Percentiles rank a stretch among this genome's conserved stretches.
Conservation (phyloP, 2,888 invertebrate genomes). For the Opisthograptis luteolata region DNA sequence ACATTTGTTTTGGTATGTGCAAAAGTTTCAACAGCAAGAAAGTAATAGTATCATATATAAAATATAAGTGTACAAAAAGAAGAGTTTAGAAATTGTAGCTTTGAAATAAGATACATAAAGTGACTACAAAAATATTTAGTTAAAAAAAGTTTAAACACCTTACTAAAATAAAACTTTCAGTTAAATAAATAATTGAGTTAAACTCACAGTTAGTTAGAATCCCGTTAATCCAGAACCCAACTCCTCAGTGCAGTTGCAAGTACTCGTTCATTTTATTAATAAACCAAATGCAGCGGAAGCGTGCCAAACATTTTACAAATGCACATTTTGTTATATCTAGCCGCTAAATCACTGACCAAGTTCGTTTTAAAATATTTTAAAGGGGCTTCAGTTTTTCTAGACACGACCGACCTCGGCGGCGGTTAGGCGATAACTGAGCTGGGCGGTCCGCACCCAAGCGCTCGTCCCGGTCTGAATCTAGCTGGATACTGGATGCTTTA, state of each 20-base stretch:
- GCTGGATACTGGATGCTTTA: neutral
- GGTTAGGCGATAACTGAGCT: constrained; percentile 23
- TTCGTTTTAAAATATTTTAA: constrained; percentile 1
- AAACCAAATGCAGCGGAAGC: constrained; percentile 38
- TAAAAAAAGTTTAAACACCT: neutral
- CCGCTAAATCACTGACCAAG: constrained; percentile 17
- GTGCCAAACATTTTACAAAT: constrained; percentile 46
- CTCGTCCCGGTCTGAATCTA: neutral
- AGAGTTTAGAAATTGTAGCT: too few species aligned
- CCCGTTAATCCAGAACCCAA: constrained; percentile 3
- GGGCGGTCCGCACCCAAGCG: constrained; percentile 4
- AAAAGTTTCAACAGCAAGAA: too few species aligned
- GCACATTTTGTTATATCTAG: constrained; percentile 29
- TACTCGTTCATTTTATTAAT: constrained; percentile 41
- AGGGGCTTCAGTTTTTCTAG: neutral
- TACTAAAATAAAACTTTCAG: too few species aligned
- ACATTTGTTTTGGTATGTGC: too few species aligned
- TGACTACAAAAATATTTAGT: too few species aligned
- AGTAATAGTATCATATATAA: too few species aligned
- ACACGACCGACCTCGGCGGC: constrained; percentile 21
- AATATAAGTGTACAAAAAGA: too few species aligned
- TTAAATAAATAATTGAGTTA: too few species aligned
- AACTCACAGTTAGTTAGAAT: neutral
- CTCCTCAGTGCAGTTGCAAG: constrained; percentile 8
- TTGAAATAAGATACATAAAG: too few species aligned